Percentiles rank a stretch among this genome's conserved stretches.
Evolutionary conservation across 2,113 vertebrate species (phyloP).

Genomic region (Pogonocichla stellata): DNA sequence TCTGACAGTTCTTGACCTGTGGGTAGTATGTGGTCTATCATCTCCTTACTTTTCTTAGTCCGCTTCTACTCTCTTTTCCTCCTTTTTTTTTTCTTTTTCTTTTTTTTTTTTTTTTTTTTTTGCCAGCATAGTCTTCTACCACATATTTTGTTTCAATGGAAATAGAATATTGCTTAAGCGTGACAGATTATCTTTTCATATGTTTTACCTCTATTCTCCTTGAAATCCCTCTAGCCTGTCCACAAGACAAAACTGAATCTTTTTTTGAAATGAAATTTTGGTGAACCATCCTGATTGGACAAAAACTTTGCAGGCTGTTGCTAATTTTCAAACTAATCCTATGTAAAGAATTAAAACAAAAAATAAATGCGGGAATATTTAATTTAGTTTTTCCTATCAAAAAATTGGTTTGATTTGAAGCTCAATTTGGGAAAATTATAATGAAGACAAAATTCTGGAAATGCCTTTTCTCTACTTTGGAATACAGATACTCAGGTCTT

Average conservation of each 20-base stretch:
- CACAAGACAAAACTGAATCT: not conserved
- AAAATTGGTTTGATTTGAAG: not conserved
- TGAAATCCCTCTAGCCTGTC: not conserved
- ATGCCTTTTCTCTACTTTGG: not conserved
- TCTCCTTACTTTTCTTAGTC: not conserved
- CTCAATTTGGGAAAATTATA: not conserved
- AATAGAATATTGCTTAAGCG: not conserved
- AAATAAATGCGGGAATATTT: not conserved
- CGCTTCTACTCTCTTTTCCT: not conserved
- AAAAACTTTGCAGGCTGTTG: not conserved
- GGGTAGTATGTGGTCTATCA: constrained; percentile 5
- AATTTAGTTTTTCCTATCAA: not conserved
- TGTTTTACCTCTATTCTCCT: not conserved
- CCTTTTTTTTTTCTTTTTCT: not conserved
- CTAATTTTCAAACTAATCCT: not conserved
- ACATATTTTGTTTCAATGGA: not conserved
- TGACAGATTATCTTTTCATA: not conserved
- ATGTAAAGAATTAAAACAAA: not conserved
- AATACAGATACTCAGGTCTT: not conserved
- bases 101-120: not conserved
- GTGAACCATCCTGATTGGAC: not conserved
- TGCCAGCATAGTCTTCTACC: not conserved
- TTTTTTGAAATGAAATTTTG: not conserved
- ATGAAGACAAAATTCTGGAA: not conserved
- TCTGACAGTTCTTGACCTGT: constrained; percentile 50